Evolutionary conservation across 2,113 vertebrate species (phyloP).

Genomic region (Odontesthes bonariensis): DNA sequence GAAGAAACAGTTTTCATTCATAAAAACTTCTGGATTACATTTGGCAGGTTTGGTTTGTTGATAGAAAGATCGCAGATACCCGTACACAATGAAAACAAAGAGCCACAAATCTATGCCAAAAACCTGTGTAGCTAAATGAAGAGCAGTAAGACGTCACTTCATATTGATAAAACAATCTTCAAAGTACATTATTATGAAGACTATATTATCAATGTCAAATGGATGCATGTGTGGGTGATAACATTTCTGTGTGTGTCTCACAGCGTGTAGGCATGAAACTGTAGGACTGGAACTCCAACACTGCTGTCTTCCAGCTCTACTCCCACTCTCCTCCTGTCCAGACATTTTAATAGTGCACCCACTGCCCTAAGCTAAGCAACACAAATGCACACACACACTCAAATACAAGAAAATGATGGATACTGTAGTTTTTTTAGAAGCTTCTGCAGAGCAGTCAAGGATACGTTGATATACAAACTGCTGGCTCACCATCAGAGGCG

Average conservation of each 20-base stretch:
- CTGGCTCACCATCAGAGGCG: conserved; percentile 85
- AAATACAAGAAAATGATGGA: conserved; percentile 21
- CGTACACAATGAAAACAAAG: conserved; percentile 11
- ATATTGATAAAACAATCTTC: conserved; percentile 38
- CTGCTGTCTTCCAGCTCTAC: conserved; percentile 92
- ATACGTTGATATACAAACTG: conserved; percentile 24
- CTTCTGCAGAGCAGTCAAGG: conserved; percentile 9
- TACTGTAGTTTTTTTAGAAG: background rate
- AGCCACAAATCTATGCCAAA: conserved; percentile 7
- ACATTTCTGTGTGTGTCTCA: conserved; percentile 72
- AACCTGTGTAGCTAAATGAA: conserved; percentile 10
- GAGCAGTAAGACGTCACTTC: conserved; percentile 2
- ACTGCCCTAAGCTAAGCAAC: conserved; percentile 85
- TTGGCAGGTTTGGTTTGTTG: conserved; percentile 2
- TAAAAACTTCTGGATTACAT: conserved; percentile 11
- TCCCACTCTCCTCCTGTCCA: conserved; percentile 92
- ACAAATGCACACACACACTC: conserved; percentile 27
- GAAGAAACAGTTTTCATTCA: conserved; percentile 25
- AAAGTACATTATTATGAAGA: conserved; percentile 38
- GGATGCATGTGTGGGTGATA: conserved; percentile 5
- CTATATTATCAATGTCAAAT: conserved; percentile 32
- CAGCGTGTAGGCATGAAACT: conserved; percentile 91
- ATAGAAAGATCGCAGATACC: background rate
- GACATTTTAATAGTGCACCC: conserved; percentile 93
- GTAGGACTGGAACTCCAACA: conserved; percentile 89